A percentile compares a stretch with the other conserved stretches of the same genome.
Conservation (phyloP, 2,888 invertebrate species). For the Stenoptilia bipunctidactyla region DNA sequence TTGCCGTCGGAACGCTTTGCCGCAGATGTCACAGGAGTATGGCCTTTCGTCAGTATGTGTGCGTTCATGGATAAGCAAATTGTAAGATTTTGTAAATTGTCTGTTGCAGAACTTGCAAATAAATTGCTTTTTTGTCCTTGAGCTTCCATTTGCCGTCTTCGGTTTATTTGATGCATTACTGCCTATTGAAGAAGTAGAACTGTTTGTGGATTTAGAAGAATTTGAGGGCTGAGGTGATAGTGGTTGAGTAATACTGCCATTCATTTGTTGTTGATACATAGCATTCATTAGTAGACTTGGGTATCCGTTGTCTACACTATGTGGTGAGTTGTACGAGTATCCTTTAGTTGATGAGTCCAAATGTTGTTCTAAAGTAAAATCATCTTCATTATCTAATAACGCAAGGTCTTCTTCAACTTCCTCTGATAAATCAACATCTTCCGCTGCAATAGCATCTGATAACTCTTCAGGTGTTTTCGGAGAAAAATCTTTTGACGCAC, state of each 20-base stretch:
- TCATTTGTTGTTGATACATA: constrained; percentile 72
- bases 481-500: constrained; percentile 44
- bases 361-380: constrained; percentile 73
- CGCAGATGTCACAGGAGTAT: constrained; percentile 97
- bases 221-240: constrained; percentile 55
- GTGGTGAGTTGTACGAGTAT: constrained; percentile 58
- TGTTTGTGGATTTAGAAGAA: constrained; percentile 54
- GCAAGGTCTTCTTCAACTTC: constrained; percentile 82
- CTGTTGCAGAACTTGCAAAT: constrained; percentile 98
- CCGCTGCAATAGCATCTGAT: constrained; percentile 65
- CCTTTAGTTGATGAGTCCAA: constrained; percentile 57
- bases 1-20: constrained; percentile 97
- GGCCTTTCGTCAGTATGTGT: constrained; percentile 98
- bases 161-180: constrained; percentile 60
- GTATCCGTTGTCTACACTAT: constrained; percentile 76
- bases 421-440: constrained; percentile 77
- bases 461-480: constrained; percentile 63
- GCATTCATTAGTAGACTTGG: constrained; percentile 79
- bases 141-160: constrained; percentile 70
- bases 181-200: constrained; percentile 53
- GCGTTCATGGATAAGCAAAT: constrained; percentile 95
- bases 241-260: constrained; percentile 56
- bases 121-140: constrained; percentile 96
- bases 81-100: constrained; percentile 98
- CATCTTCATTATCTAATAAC: constrained; percentile 81